Percentiles rank a stretch among this genome's conserved stretches.
Conservation (phyloP, 2,888 invertebrate species). For the Tinea semifulvella region DNA sequence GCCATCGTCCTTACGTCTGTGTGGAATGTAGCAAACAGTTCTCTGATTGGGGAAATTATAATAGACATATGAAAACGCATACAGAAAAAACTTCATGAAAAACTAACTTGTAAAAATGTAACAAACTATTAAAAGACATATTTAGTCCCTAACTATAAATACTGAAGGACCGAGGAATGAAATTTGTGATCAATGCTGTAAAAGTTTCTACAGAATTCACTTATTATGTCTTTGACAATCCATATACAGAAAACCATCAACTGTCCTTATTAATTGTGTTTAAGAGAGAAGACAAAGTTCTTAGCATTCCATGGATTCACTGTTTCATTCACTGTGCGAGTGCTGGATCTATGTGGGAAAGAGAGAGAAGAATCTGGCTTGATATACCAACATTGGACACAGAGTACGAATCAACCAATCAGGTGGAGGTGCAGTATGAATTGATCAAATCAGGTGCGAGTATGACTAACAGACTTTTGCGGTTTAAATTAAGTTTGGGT, state of each 20-base stretch:
- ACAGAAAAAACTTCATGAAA: slow-evolving; percentile 49
- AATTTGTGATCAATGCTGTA: slow-evolving; percentile 53
- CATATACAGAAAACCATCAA: slow-evolving; percentile 55
- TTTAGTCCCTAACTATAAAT: slow-evolving; percentile 48
- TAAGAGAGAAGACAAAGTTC: no score
- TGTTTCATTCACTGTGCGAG: no score
- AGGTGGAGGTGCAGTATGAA: no score
- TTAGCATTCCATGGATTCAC: no score
- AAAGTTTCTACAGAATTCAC: slow-evolving; percentile 59
- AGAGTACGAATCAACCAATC: no score
- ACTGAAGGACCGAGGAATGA: slow-evolving; percentile 52
- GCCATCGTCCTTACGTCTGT: slow-evolving; percentile 53
- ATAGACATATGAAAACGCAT: slow-evolving; percentile 58
- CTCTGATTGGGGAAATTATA: slow-evolving; percentile 55
- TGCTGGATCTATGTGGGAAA: no score
- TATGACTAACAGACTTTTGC: no score
- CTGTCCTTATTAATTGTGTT: slow-evolving; percentile 51
- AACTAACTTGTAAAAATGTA: slow-evolving; percentile 28
- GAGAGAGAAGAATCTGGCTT: no score
- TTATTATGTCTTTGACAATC: slow-evolving; percentile 46
- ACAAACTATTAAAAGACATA: no score
- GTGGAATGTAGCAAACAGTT: slow-evolving; percentile 50
- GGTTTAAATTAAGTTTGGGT: no score
- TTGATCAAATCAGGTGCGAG: no score
- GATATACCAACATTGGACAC: no score